phyloP scores from a whole-genome alignment of 1,140 invertebrate genomes.

The Asobara japonica region DNA sequence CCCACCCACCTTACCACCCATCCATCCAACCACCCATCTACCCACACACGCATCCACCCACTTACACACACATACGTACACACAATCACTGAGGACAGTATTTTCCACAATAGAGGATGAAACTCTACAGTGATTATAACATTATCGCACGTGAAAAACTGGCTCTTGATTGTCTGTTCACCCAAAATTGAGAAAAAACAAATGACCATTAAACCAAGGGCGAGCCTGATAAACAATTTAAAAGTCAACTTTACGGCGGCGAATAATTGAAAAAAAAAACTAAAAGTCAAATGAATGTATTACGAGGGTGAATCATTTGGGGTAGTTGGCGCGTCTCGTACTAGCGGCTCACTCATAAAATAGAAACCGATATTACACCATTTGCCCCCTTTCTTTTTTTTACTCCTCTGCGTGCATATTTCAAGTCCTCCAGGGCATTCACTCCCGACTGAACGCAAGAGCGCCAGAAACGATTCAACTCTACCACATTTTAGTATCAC shows the following conservation, averaged over 20 bases:
- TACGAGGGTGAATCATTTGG: not conserved
- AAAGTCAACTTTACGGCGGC: not conserved
- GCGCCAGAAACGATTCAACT: not conserved
- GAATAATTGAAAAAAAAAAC: not conserved
- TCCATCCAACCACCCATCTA: no score
- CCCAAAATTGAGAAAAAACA: no score
- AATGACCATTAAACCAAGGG: no score
- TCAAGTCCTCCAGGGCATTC: not conserved
- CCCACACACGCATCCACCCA: no score
- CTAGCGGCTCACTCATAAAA: not conserved
- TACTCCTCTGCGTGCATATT: not conserved
- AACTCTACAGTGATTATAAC: no score
- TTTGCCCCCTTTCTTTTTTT: not conserved
- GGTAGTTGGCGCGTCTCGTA: not conserved
- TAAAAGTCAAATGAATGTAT: not conserved
- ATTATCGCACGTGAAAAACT: no score
- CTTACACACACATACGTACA: no score
- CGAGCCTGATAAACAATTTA: not conserved
- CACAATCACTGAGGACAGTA: no score
- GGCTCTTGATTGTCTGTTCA: no score
- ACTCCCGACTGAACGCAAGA: not conserved
- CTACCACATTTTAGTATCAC: slow-evolving; percentile 31
- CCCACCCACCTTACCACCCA: no score
- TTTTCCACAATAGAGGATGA: no score
- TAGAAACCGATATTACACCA: slow-evolving; percentile 34